Conservation (phyloP, 2,113 vertebrate species). For the Casuarius casuarius region DNA sequence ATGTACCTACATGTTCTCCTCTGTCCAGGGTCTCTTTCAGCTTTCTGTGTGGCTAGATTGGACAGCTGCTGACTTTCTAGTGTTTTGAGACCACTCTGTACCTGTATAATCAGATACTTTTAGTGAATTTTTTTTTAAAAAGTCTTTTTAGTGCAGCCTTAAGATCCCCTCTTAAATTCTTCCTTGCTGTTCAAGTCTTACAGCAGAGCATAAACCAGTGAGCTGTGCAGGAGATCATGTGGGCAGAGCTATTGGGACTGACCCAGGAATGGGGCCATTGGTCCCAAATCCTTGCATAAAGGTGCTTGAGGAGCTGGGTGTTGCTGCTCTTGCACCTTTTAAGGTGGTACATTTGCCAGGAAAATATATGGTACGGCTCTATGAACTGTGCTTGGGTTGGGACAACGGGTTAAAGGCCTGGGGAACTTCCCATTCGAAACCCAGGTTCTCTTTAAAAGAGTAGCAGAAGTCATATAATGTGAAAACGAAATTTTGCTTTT, state of each 20-base stretch:
- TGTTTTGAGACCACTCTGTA: background rate
- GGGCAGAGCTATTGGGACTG: background rate
- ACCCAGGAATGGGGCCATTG: background rate
- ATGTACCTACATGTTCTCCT: background rate
- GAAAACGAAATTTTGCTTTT: background rate
- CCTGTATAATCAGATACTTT: background rate
- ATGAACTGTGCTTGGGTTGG: background rate
- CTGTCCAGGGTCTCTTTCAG: background rate
- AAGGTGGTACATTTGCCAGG: background rate
- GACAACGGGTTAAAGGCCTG: too few species aligned
- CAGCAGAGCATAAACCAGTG: too few species aligned
- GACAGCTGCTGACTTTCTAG: background rate
- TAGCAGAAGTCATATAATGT: accelerated
- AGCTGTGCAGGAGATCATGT: background rate
- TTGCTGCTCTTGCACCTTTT: background rate
- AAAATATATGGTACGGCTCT: background rate
- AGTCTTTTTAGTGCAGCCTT: background rate
- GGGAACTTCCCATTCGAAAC: background rate
- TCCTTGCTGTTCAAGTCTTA: background rate
- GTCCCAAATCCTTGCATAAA: background rate
- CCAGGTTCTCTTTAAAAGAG: background rate
- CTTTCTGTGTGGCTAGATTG: background rate
- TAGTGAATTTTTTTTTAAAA: background rate
- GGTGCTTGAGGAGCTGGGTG: background rate
- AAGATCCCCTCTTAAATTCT: background rate